Evolutionary conservation across 1,140 invertebrate genomes (phyloP).

Genomic region (Ganaspis sp.): DNA sequence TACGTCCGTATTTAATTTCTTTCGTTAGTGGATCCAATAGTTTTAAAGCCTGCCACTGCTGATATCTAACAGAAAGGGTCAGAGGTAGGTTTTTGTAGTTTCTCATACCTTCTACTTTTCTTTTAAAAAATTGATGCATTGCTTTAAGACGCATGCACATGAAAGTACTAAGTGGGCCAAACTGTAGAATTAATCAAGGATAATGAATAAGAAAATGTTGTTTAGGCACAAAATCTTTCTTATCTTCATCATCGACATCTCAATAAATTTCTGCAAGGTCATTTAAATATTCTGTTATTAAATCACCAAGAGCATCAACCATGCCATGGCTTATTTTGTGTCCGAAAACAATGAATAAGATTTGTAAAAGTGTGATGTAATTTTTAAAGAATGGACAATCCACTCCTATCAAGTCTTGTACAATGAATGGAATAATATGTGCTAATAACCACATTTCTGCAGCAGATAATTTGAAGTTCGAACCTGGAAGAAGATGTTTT

Average conservation of each 20-base stretch:
- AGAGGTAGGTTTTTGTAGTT: slow-evolving; percentile 9
- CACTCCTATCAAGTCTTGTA: background rate
- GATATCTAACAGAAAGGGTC: background rate
- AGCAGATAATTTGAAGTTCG: slow-evolving; percentile 27
- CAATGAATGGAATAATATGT: background rate
- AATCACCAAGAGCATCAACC: no score
- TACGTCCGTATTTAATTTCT: no score
- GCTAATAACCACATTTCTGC: background rate
- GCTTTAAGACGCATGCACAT: slow-evolving; percentile 34
- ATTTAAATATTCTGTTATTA: no score
- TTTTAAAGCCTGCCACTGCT: background rate
- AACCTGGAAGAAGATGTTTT: background rate
- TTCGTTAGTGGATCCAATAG: no score
- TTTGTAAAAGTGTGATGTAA: no score
- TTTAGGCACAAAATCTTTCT: slow-evolving; percentile 31
- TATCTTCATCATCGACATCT: no score
- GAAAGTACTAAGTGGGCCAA: slow-evolving; percentile 31
- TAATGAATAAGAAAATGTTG: slow-evolving; percentile 42
- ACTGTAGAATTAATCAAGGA: slow-evolving; percentile 22
- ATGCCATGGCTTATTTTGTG: no score
- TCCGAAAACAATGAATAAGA: no score
- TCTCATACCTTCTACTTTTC: background rate
- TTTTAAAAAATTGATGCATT: slow-evolving; percentile 34
- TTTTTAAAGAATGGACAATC: background rate
- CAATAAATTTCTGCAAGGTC: background rate